phyloP scores from a whole-genome alignment of 1,140 invertebrate species.

The Rhyacophila brunnea region DNA sequence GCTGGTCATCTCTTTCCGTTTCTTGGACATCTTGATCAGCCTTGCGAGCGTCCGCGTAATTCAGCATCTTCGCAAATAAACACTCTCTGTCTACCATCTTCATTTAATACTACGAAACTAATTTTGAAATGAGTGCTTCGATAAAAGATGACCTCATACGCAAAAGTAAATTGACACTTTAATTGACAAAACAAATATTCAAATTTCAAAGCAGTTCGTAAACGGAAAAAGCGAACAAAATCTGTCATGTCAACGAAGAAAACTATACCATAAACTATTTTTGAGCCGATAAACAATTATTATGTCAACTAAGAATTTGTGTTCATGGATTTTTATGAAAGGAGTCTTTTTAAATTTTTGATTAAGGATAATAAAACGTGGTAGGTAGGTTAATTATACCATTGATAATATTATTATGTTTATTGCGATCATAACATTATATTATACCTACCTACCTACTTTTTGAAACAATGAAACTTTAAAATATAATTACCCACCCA shows the following conservation, averaged over 20 bases:
- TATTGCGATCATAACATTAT: too few relatives aligned
- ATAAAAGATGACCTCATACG: constrained; percentile 12
- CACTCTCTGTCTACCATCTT: constrained; percentile 21
- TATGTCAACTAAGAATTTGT: too few relatives aligned
- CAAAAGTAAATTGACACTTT: constrained; percentile 23
- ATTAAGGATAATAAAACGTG: too few relatives aligned
- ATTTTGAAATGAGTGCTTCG: constrained; percentile 9
- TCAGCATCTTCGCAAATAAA: constrained; percentile 18
- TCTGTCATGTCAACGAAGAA: constrained; percentile 13
- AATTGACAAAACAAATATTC: constrained; percentile 29
- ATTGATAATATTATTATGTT: too few relatives aligned
- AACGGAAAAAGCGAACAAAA: constrained; percentile 22
- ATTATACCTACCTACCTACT: too few relatives aligned
- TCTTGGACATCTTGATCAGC: constrained; percentile 11
- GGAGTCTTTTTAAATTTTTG: too few relatives aligned
- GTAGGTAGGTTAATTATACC: too few relatives aligned
- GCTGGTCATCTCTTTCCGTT: constrained; percentile 15
- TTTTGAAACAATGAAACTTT: too few relatives aligned
- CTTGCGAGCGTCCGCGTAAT: constrained; percentile 9
- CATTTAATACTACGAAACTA: constrained; percentile 1
- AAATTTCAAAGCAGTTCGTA: constrained; percentile 19
- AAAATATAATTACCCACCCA: too few relatives aligned
- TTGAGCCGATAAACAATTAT: too few relatives aligned
- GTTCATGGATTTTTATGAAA: too few relatives aligned
- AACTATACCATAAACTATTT: background rate